A percentile compares a stretch with the other conserved stretches of the same genome.
Evolutionary conservation across 1,140 invertebrate genomes (phyloP).

Genomic region (Tetragonula clypearis): DNA sequence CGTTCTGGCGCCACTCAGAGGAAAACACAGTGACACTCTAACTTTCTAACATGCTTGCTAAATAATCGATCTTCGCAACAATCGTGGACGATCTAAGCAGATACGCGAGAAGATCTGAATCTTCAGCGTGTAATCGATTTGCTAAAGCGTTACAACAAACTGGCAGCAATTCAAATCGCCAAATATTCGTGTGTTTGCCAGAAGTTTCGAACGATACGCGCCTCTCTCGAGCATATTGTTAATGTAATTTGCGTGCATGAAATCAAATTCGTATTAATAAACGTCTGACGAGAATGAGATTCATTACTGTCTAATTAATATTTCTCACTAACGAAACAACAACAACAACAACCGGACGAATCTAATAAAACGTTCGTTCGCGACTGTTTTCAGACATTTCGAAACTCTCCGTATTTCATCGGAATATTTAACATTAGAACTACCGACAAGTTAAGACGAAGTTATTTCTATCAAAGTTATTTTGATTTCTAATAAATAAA

Average conservation of each 20-base stretch:
- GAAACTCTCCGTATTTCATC: not conserved
- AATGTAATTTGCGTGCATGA: not conserved
- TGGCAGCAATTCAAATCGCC: constrained; percentile 65
- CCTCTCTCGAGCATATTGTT: no score
- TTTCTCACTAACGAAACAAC: not conserved
- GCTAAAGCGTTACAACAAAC: constrained; percentile 43
- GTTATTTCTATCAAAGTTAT: no score
- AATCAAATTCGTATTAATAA: constrained; percentile 22
- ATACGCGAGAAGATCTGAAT: not conserved
- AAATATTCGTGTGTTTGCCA: constrained; percentile 62
- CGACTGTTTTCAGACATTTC: no score
- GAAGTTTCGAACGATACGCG: constrained; percentile 52
- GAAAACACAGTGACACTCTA: not conserved
- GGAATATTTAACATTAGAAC: no score
- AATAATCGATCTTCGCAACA: not conserved
- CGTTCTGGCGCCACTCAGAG: not conserved
- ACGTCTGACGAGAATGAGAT: not conserved
- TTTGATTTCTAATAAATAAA: no score
- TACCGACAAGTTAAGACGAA: no score
- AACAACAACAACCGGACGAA: no score
- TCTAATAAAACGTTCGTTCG: no score
- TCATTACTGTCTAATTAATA: constrained; percentile 29
- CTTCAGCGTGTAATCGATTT: constrained; percentile 46
- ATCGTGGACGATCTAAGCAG: not conserved
- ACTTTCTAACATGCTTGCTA: not conserved